These are phyloP conservation scores for Stenchaetothrips biformis DNA, from an alignment of 2,888 invertebrate species.

Conservation along the genomic window DNA sequence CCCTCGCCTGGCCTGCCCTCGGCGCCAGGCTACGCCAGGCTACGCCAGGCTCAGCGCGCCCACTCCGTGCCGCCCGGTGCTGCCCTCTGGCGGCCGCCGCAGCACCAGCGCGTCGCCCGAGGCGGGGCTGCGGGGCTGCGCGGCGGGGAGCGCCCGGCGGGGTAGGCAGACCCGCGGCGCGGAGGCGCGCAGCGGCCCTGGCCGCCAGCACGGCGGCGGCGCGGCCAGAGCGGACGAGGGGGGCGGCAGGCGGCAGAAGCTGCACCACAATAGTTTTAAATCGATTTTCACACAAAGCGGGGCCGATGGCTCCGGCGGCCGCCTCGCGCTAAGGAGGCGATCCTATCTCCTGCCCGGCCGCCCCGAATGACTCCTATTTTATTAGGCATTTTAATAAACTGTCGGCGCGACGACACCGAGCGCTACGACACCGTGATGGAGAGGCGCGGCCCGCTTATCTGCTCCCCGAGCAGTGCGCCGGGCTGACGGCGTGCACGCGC, in stretches of 20 bases:
- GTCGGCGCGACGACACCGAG: neutral
- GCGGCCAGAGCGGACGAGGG: neutral
- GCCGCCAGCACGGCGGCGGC: neutral
- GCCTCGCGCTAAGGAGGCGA: neutral
- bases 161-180: neutral
- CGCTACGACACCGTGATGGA: no score
- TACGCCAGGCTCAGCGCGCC: neutral
- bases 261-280: neutral
- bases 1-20: neutral
- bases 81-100: neutral
- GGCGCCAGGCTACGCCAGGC: neutral
- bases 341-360: neutral
- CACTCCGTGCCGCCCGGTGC: neutral
- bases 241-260: neutral
- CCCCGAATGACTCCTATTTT: neutral
- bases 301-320: neutral
- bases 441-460: no score
- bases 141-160: neutral
- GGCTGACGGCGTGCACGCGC: no score
- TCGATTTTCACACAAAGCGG: conserved; percentile 14
- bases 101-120: neutral
- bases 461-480: no score
- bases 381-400: conserved; percentile 20
- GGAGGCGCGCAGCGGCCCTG: neutral
- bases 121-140: neutral